Evolutionary conservation across 2,888 invertebrate genomes (phyloP), one percentile per base, ranked within the genome.

Genomic region (Ophraella communa): DNA sequence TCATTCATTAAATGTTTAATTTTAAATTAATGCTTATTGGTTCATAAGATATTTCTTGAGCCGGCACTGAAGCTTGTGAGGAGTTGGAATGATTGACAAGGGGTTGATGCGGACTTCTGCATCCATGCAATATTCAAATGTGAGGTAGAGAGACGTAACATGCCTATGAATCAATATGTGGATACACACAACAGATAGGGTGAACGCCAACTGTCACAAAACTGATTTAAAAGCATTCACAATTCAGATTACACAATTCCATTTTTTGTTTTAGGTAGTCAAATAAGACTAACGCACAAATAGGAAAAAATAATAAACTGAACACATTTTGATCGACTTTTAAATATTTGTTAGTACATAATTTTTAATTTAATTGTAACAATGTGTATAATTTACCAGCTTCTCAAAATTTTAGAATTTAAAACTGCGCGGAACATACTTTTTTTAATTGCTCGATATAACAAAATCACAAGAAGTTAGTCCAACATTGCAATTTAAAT

Each of bases 21-120:
- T n/a, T n/a, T n/a, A n/a, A n/a, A n/a, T n/a, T n/a, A n/a, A n/a
- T n/a, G n/a, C n/a, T n/a, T n/a, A n/a, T n/a, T n/a, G n/a, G n/a
- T 30, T 30, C 11, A 30, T 30, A 30, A 30, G 30, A 17, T 39
- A 4, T 5, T 39, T 39, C 8, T 10, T 10, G 27, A 27, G 4
- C 49, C 49, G 1, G 24, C 10, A 24, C 49, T 51, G 49, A 10
- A 14, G 17, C 5, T 23, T 51, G 27, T 17, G 27, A 51, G 49
- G 49, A 51, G 49, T 54, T 49, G 71, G 76, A 76, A 78, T 80
- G 81, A 81, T 80, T 80, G 81, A 81, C 80, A 80, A 77, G 80
- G 80, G 81, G 80, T 78, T 78, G 77, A 39, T 60, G 42, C 52
- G 53, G 60, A 52, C 60, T 60, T 53, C 60, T 52, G 68, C 59